Base-by-base conservation (phyloP, 2,888 invertebrate species). In the Agrilus mali region DNA sequence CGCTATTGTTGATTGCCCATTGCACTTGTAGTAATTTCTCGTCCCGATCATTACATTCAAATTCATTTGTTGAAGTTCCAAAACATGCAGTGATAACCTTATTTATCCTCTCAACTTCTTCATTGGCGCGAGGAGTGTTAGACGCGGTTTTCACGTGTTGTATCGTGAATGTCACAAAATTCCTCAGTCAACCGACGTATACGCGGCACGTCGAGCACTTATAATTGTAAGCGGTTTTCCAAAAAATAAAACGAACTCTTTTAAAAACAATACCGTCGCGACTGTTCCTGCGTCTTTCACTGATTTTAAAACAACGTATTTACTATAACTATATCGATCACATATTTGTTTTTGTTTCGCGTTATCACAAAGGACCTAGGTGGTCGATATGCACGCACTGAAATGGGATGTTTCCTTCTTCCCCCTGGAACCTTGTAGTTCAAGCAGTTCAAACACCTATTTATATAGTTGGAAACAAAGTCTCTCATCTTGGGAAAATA, bases 331-430 rank as follows among this genome's bases (percentile, higher is more conserved):
- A 59, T 43, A 2, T 51, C 56, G n/a, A 65, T 40, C 14, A 63
- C 36, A 33, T 62, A 52, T 8, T 49, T 51, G 42, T 64, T 63
- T 10, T 56, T 53, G 1, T 46, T 51, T 10, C 45, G 51, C 37
- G 56, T 60, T n/a, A 47, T 56, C 4, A 58, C 51, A 65, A 66
- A 8, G 63, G 64, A 2, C 63, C 64, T 6, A 65, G 44, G 46
- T 67, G 65, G 47, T 67, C 65, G 0, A 66, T 37, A 46, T 66
- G 63, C 12, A 67, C 17, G 0, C 61, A 64, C 40, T 65, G 58
- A 36, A 67, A 65, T 0, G 64, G 63, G 2, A 55, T 50, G 2
- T 51, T 45, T 7, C 57, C 51, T 46, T 55, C 38, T 15, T 0
- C 59, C 44, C 50, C 44, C 33, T 10, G 45, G 47, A 0, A 53